phyloP scores from a whole-genome alignment of 2,797 vertebrate species.

The Sciaenops ocellatus region DNA sequence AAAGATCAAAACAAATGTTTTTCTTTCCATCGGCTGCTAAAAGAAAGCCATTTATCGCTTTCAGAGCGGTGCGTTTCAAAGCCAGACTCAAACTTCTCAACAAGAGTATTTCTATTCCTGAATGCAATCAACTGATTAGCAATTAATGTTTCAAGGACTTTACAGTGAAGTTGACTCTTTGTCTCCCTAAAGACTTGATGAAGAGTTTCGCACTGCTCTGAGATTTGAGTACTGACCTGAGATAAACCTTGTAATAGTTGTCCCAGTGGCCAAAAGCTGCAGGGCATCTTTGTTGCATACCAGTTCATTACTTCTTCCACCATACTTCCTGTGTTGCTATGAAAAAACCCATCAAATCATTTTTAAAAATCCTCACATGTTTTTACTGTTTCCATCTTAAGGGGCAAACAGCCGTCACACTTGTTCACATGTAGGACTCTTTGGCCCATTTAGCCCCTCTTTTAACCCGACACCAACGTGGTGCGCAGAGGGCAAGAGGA shows the following conservation, averaged over 20 bases:
- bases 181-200: slow-evolving; percentile 1
- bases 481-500: slow-evolving; percentile 48
- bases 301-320: neutral
- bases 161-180: neutral
- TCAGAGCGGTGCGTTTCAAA: slow-evolving; percentile 17
- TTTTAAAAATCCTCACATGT: neutral
- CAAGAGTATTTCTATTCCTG: slow-evolving; percentile 24
- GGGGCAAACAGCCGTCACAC: slow-evolving; percentile 35
- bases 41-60: slow-evolving; percentile 19
- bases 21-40: slow-evolving; percentile 8
- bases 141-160: slow-evolving; percentile 49
- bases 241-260: slow-evolving; percentile 23
- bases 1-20: slow-evolving; percentile 46
- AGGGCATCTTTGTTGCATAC: slow-evolving; percentile 10
- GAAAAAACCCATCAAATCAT: slow-evolving; percentile 9
- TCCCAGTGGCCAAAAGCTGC: slow-evolving; percentile 18
- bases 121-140: slow-evolving; percentile 66
- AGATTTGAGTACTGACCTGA: slow-evolving; percentile 37
- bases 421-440: slow-evolving; percentile 60
- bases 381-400: neutral
- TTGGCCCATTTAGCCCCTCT: slow-evolving; percentile 40
- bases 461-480: slow-evolving; percentile 51
- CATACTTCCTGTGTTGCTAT: neutral
- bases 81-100: slow-evolving; percentile 18
- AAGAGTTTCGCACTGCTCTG: slow-evolving; percentile 10